Percentiles rank a stretch among this genome's conserved stretches.
Conservation (phyloP, 2,113 vertebrate species). For the Pseudopipra pipra region DNA sequence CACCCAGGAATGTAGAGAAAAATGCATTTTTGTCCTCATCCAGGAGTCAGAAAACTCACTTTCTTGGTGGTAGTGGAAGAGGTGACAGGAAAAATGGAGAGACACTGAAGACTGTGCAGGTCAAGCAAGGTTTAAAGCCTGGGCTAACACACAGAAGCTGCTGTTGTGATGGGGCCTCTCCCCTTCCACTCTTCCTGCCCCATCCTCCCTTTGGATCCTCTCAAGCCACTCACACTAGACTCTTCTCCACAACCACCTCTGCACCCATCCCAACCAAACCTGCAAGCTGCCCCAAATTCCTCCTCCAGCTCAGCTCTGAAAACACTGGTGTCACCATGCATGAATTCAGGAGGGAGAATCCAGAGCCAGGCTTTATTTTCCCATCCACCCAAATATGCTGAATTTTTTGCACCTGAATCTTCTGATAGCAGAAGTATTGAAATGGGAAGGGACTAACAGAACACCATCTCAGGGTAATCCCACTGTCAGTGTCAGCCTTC, state of each 20-base stretch:
- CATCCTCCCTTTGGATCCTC: background rate
- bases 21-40: background rate
- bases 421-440: background rate
- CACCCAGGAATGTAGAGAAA: background rate
- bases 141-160: background rate
- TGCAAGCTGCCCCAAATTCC: background rate
- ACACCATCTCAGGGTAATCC: background rate
- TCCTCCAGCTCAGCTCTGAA: background rate
- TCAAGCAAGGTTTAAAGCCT: background rate
- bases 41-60: background rate
- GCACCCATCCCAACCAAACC: background rate
- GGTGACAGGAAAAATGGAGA: background rate
- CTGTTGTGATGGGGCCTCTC: accelerated
- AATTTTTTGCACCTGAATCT: background rate
- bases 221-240: background rate
- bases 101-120: background rate
- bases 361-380: background rate
- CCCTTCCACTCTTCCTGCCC: background rate
- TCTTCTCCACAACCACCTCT: background rate
- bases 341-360: background rate
- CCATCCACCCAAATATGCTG: background rate
- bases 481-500: background rate
- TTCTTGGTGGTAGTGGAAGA: background rate
- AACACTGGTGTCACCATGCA: background rate
- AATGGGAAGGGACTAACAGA: background rate